Percentiles rank a stretch among this genome's conserved stretches.
phyloP scores from a whole-genome alignment of 1,140 invertebrate genomes.

The Ptiloglossa arizonensis region DNA sequence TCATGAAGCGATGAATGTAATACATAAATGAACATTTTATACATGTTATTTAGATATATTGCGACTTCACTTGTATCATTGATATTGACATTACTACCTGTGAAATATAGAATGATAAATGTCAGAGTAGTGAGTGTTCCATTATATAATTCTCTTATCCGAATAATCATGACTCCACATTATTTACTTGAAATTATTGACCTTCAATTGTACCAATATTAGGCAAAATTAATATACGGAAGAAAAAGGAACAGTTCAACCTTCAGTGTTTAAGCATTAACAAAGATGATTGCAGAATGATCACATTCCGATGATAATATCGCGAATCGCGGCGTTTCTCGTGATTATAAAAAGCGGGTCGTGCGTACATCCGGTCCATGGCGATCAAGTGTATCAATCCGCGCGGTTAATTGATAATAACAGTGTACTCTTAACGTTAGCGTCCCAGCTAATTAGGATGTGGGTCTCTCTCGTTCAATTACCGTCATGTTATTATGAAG shows the following conservation, averaged over 20 bases:
- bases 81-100: neutral
- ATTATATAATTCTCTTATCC: no score
- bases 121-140: no score
- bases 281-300: neutral
- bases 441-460: slow-evolving; percentile 71
- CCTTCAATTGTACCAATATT: no score
- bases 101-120: no score
- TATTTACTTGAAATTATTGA: no score
- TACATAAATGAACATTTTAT: no score
- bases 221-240: no score
- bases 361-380: slow-evolving; percentile 39
- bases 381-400: slow-evolving; percentile 71
- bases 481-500: slow-evolving; percentile 68
- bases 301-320: neutral
- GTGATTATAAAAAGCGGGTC: slow-evolving; percentile 39
- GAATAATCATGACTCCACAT: no score
- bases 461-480: slow-evolving; percentile 67
- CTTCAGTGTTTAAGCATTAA: neutral
- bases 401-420: slow-evolving; percentile 74
- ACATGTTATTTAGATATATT: no score
- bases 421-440: slow-evolving; percentile 73
- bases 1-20: no score
- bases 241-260: no score
- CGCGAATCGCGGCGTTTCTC: slow-evolving; percentile 28
- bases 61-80: neutral